Evolutionary conservation across 64 coral and sea anemone species (phyloP).

Genomic region (Stichodactyla helianthus): DNA sequence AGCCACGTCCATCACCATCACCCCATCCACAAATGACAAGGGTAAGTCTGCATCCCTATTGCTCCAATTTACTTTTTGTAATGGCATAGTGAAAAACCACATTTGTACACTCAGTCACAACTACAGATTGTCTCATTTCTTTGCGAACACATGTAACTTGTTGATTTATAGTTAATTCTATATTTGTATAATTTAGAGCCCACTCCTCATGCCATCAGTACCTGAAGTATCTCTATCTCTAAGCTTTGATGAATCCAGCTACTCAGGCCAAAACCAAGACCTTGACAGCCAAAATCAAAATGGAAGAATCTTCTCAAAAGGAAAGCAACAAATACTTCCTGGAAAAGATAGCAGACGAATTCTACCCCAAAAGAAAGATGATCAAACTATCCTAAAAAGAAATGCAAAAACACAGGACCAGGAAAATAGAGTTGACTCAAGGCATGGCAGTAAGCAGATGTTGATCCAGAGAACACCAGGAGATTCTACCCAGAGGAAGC

Average conservation of each 20-base stretch:
- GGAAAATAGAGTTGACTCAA: conserved; percentile 19
- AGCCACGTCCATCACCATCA: conserved; percentile 53
- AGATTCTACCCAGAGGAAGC: conserved; percentile 44
- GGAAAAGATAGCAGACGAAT: neutral
- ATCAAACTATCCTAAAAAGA: neutral
- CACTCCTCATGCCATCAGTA: conserved; percentile 25
- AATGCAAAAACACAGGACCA: conserved; percentile 18
- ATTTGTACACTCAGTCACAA: too few species aligned
- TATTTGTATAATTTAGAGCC: neutral
- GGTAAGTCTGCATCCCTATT: neutral
- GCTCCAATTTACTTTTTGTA: neutral
- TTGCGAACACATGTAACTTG: too few species aligned
- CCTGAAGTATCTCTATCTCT: conserved; percentile 53
- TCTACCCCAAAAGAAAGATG: neutral
- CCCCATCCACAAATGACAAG: conserved; percentile 46
- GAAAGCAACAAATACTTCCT: neutral
- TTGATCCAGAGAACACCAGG: neutral
- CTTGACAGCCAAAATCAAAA: conserved; percentile 15
- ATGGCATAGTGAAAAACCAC: too few species aligned
- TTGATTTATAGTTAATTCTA: too few species aligned
- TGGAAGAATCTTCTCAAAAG: neutral
- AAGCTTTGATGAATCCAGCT: conserved; percentile 54
- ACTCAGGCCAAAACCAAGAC: neutral
- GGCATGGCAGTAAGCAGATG: neutral
- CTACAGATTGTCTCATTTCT: too few species aligned